phyloP scores from a whole-genome alignment of 1,140 invertebrate genomes.

The Physella acuta region DNA sequence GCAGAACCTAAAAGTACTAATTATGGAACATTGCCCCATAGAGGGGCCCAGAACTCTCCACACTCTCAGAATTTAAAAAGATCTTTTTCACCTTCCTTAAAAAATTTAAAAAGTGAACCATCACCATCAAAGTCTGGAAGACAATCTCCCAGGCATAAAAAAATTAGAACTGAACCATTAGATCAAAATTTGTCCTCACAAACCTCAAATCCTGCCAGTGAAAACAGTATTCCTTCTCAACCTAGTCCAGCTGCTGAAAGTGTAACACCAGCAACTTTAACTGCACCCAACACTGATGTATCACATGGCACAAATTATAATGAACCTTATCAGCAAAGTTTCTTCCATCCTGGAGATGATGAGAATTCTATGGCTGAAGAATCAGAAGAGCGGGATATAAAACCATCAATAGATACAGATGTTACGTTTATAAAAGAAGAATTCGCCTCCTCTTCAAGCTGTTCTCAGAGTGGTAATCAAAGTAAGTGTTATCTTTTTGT shows the following conservation, averaged over 20 bases:
- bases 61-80: background rate
- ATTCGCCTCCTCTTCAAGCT: constrained; percentile 18
- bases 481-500: background rate
- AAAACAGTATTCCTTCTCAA: constrained; percentile 18
- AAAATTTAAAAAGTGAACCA: background rate
- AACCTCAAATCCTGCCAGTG: constrained; percentile 6
- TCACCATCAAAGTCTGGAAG: constrained; percentile 4
- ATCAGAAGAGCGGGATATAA: constrained; percentile 16
- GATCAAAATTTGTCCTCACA: constrained; percentile 15
- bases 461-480: constrained; percentile 14
- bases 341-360: constrained; percentile 6
- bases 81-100: constrained; percentile 16
- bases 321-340: constrained; percentile 19
- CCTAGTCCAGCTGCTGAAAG: constrained; percentile 20
- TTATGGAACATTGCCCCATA: constrained; percentile 6
- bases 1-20: constrained; percentile 23
- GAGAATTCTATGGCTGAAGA: constrained; percentile 5
- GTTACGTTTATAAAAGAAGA: constrained; percentile 26
- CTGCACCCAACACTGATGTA: background rate
- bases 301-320: background rate
- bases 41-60: constrained; percentile 12
- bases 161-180: constrained; percentile 14
- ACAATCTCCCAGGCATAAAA: constrained; percentile 10
- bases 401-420: constrained; percentile 23
- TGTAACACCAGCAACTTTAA: background rate